Percentiles rank a stretch among this genome's conserved stretches.
phyloP scores from a whole-genome alignment of 2,888 invertebrate species.

The Netelia virgata region DNA sequence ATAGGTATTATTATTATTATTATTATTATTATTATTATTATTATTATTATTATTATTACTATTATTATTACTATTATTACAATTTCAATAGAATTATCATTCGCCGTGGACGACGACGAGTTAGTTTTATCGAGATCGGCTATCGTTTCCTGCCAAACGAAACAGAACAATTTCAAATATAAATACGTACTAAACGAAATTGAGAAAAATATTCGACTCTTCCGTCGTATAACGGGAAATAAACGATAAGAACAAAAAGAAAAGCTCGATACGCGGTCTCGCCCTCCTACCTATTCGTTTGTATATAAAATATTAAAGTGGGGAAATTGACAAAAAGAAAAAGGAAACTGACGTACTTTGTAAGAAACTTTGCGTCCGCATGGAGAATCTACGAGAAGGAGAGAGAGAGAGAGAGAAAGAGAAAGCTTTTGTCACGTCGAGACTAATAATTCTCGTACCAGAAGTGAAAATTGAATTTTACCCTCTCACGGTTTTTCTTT shows the following conservation, averaged over 20 bases:
- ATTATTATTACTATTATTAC: slow-evolving; percentile 24
- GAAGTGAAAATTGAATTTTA: background rate
- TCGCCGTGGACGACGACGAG: slow-evolving; percentile 16
- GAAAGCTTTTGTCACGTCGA: background rate
- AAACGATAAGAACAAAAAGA: background rate
- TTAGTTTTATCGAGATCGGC: slow-evolving; percentile 32
- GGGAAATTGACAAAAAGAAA: background rate
- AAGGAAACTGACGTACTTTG: background rate
- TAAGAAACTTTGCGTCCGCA: background rate
- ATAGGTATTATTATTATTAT: slow-evolving; percentile 58
- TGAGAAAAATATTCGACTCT: background rate
- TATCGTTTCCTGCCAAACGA: slow-evolving; percentile 21
- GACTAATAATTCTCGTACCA: slow-evolving; percentile 2
- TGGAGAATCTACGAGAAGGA: background rate
- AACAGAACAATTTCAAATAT: background rate
- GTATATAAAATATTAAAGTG: background rate
- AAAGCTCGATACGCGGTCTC: slow-evolving; percentile 46
- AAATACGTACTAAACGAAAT: background rate
- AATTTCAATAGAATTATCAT: slow-evolving; percentile 32
- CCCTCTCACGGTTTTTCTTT: too few relatives aligned
- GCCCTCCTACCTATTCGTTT: slow-evolving; percentile 6
- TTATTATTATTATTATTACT: slow-evolving; percentile 41
- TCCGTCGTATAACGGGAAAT: slow-evolving; percentile 9
- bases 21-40: slow-evolving; percentile 5
- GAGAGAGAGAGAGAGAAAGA: background rate